Conservation (phyloP, 2,797 vertebrate species). For the Cynopterus sphinx region DNA sequence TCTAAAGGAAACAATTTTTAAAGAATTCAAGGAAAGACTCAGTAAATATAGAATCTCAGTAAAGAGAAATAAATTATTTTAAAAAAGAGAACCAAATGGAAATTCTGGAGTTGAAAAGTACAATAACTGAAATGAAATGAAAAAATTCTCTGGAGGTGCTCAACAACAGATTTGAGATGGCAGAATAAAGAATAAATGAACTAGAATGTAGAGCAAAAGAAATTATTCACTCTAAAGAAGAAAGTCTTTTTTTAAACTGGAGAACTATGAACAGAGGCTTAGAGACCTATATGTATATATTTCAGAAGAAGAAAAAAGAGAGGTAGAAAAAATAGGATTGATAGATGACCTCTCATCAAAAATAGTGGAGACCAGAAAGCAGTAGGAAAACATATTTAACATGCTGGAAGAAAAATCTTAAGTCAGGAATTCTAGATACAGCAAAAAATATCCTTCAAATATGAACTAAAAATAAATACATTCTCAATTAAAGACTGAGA, state of each 20-base stretch:
- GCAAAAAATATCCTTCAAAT: not conserved
- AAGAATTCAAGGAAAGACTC: not conserved
- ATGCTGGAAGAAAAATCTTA: not conserved
- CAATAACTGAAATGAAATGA: not conserved
- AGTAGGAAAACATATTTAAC: not conserved
- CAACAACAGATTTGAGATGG: not conserved
- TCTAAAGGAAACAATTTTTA: not conserved
- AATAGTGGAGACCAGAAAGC: not conserved
- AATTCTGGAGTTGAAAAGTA: not conserved
- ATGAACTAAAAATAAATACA: not conserved
- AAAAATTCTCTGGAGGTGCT: not conserved
- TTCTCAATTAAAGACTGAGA: not conserved
- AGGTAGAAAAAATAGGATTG: not conserved
- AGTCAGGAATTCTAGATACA: not conserved
- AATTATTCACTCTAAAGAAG: not conserved
- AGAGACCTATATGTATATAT: not conserved
- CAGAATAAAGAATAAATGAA: slow-evolving; percentile 6
- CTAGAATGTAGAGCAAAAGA: not conserved
- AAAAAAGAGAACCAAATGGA: not conserved
- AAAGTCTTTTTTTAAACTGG: not conserved
- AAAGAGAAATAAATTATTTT: not conserved
- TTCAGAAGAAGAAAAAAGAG: not conserved
- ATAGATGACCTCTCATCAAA: not conserved
- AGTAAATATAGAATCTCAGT: not conserved
- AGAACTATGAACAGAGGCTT: not conserved